Percentiles rank a stretch among this genome's conserved stretches.
These are phyloP conservation scores for Leptodirus hochenwartii DNA, from an alignment of 2,888 invertebrate species.

Conservation along the genomic window DNA sequence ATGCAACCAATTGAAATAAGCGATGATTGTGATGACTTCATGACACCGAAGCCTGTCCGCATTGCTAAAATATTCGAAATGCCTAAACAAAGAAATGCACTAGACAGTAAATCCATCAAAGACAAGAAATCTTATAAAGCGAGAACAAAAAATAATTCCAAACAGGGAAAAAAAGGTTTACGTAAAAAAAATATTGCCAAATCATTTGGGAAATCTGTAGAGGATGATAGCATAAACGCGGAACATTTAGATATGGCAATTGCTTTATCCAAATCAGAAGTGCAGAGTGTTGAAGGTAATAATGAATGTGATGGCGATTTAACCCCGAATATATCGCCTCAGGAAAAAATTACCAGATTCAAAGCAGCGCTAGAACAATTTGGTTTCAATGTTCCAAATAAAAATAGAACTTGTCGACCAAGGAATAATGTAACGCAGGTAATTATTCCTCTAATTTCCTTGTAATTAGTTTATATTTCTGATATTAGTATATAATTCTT, in stretches of 20 bases:
- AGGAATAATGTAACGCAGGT: background rate
- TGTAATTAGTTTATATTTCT: constrained; percentile 12
- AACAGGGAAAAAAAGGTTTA: constrained; percentile 17
- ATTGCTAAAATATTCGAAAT: constrained; percentile 13
- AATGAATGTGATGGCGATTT: constrained; percentile 8
- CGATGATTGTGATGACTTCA: constrained; percentile 21
- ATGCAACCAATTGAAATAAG: constrained; percentile 8
- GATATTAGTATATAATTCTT: background rate
- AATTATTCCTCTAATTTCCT: constrained; percentile 3
- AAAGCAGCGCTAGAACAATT: constrained; percentile 39
- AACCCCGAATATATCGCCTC: constrained; percentile 12
- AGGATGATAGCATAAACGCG: constrained; percentile 35
- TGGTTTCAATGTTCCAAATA: constrained; percentile 31
- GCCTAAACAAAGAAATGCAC: constrained; percentile 7
- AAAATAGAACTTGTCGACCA: constrained; percentile 1
- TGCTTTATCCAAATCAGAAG: constrained; percentile 41
- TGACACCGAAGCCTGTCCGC: constrained; percentile 15
- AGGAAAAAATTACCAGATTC: constrained; percentile 21
- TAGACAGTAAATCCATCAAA: constrained; percentile 6
- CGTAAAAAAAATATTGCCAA: constrained; percentile 16
- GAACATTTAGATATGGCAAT: constrained; percentile 49
- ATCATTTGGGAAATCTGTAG: constrained; percentile 31
- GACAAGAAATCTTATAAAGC: constrained; percentile 12
- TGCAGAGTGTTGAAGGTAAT: constrained; percentile 12
- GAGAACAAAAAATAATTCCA: constrained; percentile 16